phyloP scores from a whole-genome alignment of 2,888 invertebrate genomes.

The Agrotis exclamationis region DNA sequence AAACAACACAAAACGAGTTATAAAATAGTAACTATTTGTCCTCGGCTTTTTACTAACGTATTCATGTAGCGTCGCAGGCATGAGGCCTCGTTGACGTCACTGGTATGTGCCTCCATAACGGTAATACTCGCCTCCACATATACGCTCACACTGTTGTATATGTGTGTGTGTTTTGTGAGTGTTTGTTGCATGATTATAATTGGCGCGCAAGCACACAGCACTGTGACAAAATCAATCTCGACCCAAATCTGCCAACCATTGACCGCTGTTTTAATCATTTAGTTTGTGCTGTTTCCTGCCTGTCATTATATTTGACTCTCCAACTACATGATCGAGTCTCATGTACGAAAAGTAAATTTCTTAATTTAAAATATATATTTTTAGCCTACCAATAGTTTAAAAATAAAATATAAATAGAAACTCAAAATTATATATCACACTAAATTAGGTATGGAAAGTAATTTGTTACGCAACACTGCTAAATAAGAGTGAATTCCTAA shows the following conservation, averaged over 20 bases:
- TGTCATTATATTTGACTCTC: constrained; percentile 31
- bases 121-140: constrained; percentile 88
- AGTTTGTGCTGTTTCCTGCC: constrained; percentile 66
- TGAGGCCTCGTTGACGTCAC: constrained; percentile 90
- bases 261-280: constrained; percentile 64
- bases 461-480: constrained; percentile 6
- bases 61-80: constrained; percentile 86
- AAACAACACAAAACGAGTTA: constrained; percentile 62
- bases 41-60: constrained; percentile 84
- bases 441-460: background rate
- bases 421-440: background rate
- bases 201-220: constrained; percentile 78
- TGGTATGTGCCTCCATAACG: constrained; percentile 91
- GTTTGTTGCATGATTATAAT: constrained; percentile 81
- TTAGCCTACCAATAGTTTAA: no score
- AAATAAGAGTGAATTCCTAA: constrained; percentile 36
- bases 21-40: constrained; percentile 75
- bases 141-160: constrained; percentile 71
- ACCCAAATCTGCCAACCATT: constrained; percentile 79
- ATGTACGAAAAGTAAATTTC: no score
- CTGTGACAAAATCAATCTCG: constrained; percentile 85
- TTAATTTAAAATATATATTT: no score
- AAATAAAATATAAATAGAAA: background rate
- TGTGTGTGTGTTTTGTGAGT: constrained; percentile 66
- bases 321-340: background rate